These are phyloP conservation scores for Heteronetta atricapilla DNA, from an alignment of 2,113 vertebrate species.

Conservation along the genomic window DNA sequence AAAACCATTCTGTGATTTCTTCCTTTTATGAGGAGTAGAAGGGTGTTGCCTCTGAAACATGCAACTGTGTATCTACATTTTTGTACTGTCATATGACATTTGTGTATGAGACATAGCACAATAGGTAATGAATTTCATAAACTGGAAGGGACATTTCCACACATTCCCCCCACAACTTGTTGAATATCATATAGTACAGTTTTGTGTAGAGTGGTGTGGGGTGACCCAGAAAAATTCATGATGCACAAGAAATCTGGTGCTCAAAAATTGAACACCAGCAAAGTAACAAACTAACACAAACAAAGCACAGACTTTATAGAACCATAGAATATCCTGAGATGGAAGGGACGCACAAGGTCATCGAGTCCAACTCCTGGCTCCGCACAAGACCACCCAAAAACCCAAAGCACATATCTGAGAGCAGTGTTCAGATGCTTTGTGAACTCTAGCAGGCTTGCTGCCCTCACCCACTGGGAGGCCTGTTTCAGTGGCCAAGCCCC, in stretches of 20 bases:
- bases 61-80: not conserved
- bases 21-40: not conserved
- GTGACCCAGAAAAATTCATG: not conserved
- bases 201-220: not conserved
- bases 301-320: too few relatives aligned
- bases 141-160: not conserved
- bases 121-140: not conserved
- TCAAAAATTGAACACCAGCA: not conserved
- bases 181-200: not conserved
- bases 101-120: not conserved
- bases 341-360: not conserved
- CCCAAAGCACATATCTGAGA: not conserved
- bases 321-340: too few relatives aligned
- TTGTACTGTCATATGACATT: not conserved
- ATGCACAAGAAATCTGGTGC: not conserved
- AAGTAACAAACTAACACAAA: not conserved
- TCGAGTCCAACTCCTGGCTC: not conserved
- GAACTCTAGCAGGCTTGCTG: not conserved
- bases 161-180: not conserved
- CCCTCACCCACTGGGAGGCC: not conserved
- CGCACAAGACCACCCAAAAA: not conserved
- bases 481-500: too few relatives aligned
- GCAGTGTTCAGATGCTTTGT: not conserved
- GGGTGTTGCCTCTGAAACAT: not conserved
- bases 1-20: not conserved